Evolutionary conservation across 2,113 vertebrate species (phyloP).

Genomic region (Rhegmatorhina hoffmannsi): DNA sequence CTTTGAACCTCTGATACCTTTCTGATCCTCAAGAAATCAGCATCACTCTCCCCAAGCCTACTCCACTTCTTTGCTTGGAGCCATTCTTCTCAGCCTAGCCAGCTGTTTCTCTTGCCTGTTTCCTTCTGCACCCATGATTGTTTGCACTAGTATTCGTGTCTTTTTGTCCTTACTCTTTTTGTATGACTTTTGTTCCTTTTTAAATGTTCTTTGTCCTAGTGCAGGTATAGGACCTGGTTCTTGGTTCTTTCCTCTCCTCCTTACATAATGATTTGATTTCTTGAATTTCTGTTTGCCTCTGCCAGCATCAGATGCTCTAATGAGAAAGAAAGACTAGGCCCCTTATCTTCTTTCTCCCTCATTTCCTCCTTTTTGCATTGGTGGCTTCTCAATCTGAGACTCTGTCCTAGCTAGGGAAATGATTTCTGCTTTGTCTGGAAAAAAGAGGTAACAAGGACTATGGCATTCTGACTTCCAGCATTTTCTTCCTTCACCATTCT

Average conservation of each 20-base stretch:
- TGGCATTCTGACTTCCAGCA: not conserved
- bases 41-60: not conserved
- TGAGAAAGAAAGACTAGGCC: not conserved
- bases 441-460: not conserved
- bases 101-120: not conserved
- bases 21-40: not conserved
- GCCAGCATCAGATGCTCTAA: not conserved
- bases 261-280: not conserved
- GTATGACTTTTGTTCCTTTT: not conserved
- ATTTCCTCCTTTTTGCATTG: not conserved
- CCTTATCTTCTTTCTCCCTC: not conserved
- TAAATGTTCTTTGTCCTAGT: not conserved
- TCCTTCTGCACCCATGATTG: not conserved
- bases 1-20: not conserved
- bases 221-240: not conserved
- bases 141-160: not conserved
- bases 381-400: not conserved
- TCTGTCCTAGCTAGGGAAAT: not conserved
- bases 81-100: not conserved
- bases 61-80: not conserved
- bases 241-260: not conserved
- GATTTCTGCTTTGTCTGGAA: not conserved
- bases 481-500: not conserved
- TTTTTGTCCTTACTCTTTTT: not conserved
- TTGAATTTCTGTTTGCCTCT: not conserved